A percentile compares a stretch with the other conserved stretches of the same genome.
These are phyloP conservation scores for Parauchenoglanis ngamensis DNA, from an alignment of 2,797 vertebrate species.

Conservation along the genomic window DNA sequence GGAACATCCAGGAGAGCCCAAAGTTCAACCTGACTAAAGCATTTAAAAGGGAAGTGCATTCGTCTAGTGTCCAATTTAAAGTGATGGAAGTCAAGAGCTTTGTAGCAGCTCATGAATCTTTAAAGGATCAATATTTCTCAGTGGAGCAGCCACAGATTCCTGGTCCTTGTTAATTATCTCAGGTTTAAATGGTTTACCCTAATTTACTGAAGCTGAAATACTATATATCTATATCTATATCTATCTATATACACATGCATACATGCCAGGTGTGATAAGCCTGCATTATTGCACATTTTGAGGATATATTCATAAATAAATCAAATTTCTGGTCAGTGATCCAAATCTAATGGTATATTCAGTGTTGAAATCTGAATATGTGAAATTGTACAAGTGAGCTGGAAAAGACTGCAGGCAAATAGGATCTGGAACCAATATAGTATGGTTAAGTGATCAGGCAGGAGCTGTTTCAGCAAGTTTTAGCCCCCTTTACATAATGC, in stretches of 20 bases:
- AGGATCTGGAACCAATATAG: conserved; percentile 11
- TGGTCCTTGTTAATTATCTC: conserved; percentile 43
- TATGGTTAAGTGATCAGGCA: conserved; percentile 7
- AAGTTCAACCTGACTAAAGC: conserved; percentile 47
- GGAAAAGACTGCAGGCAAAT: conserved; percentile 13
- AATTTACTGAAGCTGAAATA: conserved; percentile 41
- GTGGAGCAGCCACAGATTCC: conserved; percentile 45
- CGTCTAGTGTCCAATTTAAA: conserved; percentile 68
- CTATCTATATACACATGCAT: neutral
- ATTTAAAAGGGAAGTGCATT: conserved; percentile 52
- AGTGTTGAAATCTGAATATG: conserved; percentile 3
- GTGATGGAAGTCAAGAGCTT: conserved; percentile 53
- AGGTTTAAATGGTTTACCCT: conserved; percentile 43
- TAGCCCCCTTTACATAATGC: neutral
- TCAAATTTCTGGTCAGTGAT: conserved; percentile 1
- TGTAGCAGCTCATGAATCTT: conserved; percentile 57
- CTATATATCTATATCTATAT: neutral
- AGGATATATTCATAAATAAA: neutral
- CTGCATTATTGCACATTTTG: neutral
- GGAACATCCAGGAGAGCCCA: conserved; percentile 45
- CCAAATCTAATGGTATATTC: conserved; percentile 3
- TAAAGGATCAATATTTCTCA: conserved; percentile 57
- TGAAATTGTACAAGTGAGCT: neutral
- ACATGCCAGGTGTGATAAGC: neutral
- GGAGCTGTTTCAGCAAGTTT: neutral